Percentiles rank a stretch among this genome's conserved stretches.
Evolutionary conservation across 2,888 invertebrate genomes (phyloP).

Genomic region (Notocelia uddmanniana): DNA sequence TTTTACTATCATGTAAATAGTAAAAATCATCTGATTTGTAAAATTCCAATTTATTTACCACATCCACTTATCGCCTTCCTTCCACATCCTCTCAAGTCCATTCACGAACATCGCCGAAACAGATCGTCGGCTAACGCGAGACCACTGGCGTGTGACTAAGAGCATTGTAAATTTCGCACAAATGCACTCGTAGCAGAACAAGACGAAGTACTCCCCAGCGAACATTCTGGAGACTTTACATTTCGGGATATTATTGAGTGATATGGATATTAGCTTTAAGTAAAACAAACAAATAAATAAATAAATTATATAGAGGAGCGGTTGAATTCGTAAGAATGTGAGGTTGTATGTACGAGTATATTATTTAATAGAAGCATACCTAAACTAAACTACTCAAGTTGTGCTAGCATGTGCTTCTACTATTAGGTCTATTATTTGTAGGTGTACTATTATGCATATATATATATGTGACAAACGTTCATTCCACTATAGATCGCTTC

Average conservation of each 20-base stretch:
- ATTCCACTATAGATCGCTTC: too few species aligned
- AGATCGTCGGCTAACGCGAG: constrained; percentile 71
- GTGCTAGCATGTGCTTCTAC: too few species aligned
- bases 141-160: constrained; percentile 79
- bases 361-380: too few species aligned
- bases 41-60: constrained; percentile 44
- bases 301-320: not conserved
- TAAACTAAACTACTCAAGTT: too few species aligned
- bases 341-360: not conserved
- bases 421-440: too few species aligned
- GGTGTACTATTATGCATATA: too few species aligned
- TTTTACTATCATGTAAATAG: not conserved
- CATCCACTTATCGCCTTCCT: constrained; percentile 51
- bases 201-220: constrained; percentile 64
- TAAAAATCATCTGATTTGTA: not conserved
- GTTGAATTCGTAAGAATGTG: not conserved
- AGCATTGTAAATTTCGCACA: constrained; percentile 81
- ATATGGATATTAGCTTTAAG: constrained; percentile 10
- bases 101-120: constrained; percentile 52
- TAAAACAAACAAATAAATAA: not conserved
- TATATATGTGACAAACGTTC: too few species aligned
- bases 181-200: constrained; percentile 57
- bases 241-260: constrained; percentile 17
- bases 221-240: constrained; percentile 27
- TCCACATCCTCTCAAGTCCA: constrained; percentile 41